These are phyloP conservation scores for Goniozus legneri DNA, from an alignment of 1,140 invertebrate species.

Conservation along the genomic window DNA sequence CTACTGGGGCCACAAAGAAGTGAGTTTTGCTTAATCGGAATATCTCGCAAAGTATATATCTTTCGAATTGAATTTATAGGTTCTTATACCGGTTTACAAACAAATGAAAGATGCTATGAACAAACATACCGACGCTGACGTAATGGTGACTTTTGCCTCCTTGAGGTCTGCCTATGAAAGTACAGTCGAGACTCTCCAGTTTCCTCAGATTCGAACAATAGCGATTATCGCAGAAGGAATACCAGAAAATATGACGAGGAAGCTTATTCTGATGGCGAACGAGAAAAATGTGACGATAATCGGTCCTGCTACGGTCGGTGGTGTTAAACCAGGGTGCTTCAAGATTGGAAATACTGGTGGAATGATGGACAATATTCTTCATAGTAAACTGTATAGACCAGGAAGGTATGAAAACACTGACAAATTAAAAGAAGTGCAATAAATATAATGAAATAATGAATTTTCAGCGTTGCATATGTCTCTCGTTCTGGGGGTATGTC, in stretches of 20 bases:
- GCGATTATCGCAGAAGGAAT: slow-evolving; percentile 99
- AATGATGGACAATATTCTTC: slow-evolving; percentile 99
- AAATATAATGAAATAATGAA: slow-evolving; percentile 15
- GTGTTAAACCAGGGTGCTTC: slow-evolving; percentile 98
- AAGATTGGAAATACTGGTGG: slow-evolving; percentile 99
- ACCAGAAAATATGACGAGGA: slow-evolving; percentile 96
- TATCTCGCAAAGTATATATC: background rate
- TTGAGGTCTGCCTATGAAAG: slow-evolving; percentile 96
- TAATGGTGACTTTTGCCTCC: slow-evolving; percentile 98
- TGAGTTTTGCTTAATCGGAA: slow-evolving; percentile 7
- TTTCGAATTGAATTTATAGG: slow-evolving; percentile 18
- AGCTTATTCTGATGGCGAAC: slow-evolving; percentile 84
- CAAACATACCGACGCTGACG: slow-evolving; percentile 93
- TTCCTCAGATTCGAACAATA: slow-evolving; percentile 91
- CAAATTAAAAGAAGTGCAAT: slow-evolving; percentile 9
- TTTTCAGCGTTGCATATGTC: slow-evolving; percentile 90
- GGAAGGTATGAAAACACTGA: too few relatives aligned
- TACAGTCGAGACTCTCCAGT: slow-evolving; percentile 89
- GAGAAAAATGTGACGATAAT: slow-evolving; percentile 62
- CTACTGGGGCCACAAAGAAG: slow-evolving; percentile 99
- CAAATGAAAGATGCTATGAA: slow-evolving; percentile 96
- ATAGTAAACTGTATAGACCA: slow-evolving; percentile 93
- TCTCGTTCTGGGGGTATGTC: slow-evolving; percentile 99
- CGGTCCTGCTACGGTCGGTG: slow-evolving; percentile 93
- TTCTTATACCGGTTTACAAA: slow-evolving; percentile 80